Conservation (phyloP, 1,140 invertebrate genomes). For the Euschistus heros region DNA sequence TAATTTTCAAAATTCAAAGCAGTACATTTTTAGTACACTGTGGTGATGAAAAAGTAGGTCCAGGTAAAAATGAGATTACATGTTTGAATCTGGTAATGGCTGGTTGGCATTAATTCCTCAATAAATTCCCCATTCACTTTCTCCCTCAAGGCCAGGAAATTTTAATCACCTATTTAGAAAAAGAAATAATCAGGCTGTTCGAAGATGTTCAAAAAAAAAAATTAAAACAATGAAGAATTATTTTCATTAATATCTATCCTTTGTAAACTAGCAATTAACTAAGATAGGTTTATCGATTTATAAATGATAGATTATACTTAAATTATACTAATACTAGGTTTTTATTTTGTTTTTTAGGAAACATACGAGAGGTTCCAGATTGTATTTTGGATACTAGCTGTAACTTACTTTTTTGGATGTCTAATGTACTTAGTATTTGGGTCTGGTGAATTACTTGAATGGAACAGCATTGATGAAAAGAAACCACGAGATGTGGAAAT, state of each 20-base stretch:
- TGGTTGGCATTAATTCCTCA: no score
- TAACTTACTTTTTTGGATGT: conserved; percentile 57
- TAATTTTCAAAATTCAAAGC: neutral
- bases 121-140: no score
- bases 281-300: neutral
- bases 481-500: conserved; percentile 20
- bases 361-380: conserved; percentile 67
- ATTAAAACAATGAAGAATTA: neutral
- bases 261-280: neutral
- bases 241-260: neutral
- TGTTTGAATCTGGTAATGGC: no score
- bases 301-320: neutral
- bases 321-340: conserved; percentile 19
- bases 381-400: conserved; percentile 71
- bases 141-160: no score
- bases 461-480: conserved; percentile 40
- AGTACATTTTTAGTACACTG: neutral
- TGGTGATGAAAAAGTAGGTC: neutral
- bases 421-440: conserved; percentile 57
- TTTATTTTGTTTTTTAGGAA: conserved; percentile 44
- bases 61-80: neutral
- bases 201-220: no score
- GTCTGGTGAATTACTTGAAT: conserved; percentile 56
- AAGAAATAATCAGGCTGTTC: no score
- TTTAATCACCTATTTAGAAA: no score